Evolutionary conservation across 2,113 vertebrate genomes (phyloP), one percentile per base, ranked within the genome.

Genomic region (Lophius piscatorius): DNA sequence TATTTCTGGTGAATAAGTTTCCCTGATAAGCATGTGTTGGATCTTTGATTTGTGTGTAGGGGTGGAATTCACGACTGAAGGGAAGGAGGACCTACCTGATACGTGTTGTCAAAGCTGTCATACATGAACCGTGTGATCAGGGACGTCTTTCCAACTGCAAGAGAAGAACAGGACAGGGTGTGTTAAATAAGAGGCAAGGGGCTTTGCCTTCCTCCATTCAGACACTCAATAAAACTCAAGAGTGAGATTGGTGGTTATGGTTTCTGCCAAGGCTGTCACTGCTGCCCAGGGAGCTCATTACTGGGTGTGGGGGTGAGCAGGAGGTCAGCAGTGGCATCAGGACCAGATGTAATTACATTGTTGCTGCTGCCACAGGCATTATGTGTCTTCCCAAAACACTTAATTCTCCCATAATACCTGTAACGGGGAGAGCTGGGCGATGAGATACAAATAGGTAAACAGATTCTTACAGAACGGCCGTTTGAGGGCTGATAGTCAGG

Each of bases 91-190:
- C 88, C 36, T 81, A 96, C 94, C 93, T 96, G 94, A 88, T 96
- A 95, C 0, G 94, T 95, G 91, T 95, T 95, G 93, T 96, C 94
- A 54, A 96, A 96, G 88, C 94, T 96, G 93, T 96, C 94, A 5
- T 96, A 96, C 94, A 96, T 96, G 90, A 96, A 96, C 63, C 94
- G 88, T 4, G 94, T 96, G 90, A 96, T 96, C 90, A 96, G 90
- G 74, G 94, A 96, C 11, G 94, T 96, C 91, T 96, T 96, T 61
- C 94, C 94, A 61, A 96, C 94, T 95, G 91, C 73, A 92, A 93
- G 77, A 90, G 46, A 91, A 84, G 54, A 78, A 54, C 61, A 48
- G 64, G 21, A 81, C 47, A 84, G 38, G 52, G 26, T 4, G 18
- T 1, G 42, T 77, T 74, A 76, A 72, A 82, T 14, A 49, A 42